A percentile compares a stretch with the other conserved stretches of the same genome.
Evolutionary conservation across 2,888 invertebrate species (phyloP).

Genomic region (Matsumyia berberina): DNA sequence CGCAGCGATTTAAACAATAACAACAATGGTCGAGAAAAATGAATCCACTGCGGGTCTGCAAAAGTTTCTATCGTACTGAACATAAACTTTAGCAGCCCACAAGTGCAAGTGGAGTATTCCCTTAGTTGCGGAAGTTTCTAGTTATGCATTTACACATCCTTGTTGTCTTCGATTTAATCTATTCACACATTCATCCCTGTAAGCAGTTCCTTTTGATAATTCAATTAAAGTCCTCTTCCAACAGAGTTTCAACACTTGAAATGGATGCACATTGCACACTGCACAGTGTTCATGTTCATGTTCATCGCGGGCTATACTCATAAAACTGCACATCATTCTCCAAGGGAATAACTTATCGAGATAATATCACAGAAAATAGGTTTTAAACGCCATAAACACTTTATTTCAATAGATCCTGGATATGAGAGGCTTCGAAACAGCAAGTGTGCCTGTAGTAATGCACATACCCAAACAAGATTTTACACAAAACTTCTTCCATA

Average conservation of each 20-base stretch:
- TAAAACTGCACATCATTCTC: neutral
- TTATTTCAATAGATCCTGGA: slow-evolving; percentile 28
- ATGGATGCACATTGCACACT: slow-evolving; percentile 10
- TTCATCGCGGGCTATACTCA: slow-evolving; percentile 6
- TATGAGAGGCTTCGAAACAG: neutral
- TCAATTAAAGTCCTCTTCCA: neutral
- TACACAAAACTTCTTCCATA: slow-evolving; percentile 25
- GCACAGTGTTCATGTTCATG: too few relatives aligned
- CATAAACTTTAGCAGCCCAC: neutral
- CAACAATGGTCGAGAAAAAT: too few relatives aligned
- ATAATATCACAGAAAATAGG: slow-evolving; percentile 20
- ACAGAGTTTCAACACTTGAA: neutral
- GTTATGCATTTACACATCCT: neutral
- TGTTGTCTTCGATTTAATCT: neutral
- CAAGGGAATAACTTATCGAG: slow-evolving; percentile 33
- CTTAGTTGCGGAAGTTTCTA: neutral
- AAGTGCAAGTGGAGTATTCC: neutral
- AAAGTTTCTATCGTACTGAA: neutral
- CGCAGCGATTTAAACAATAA: too few relatives aligned
- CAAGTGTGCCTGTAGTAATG: slow-evolving; percentile 45
- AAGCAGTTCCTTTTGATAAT: neutral
- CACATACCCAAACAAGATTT: slow-evolving; percentile 16
- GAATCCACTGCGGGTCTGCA: too few relatives aligned
- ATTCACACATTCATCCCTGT: neutral
- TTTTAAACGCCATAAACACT: slow-evolving; percentile 20